Base-by-base conservation (phyloP, 2,888 invertebrate genomes). In the Torymus tubicola region DNA sequence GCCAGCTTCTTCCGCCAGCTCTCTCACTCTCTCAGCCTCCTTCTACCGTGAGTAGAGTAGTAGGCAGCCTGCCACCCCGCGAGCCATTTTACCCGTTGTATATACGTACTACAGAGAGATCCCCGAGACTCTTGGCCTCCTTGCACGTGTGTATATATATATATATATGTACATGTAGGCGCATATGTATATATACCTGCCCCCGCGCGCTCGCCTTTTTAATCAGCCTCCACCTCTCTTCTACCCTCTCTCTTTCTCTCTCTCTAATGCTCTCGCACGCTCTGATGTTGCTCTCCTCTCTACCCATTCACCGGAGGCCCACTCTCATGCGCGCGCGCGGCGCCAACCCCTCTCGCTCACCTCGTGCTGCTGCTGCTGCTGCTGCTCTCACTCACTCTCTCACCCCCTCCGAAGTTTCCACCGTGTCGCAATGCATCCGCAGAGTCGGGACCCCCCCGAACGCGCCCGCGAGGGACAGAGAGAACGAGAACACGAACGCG, bases 351-450 rank as follows among this genome's bases (percentile, higher is more conserved):
- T 52, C 71, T 52, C 58, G 58, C 60, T 42, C 42, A 42, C 16
- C 63, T 61, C 72, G 24, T 55, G 10, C 67, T 21, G 21, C 21
- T 21, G 21, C 2, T 21, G 21, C 21, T 21, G 21, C 21, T 21
- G 1, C 2, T 2, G 2, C 21, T 52, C 61, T 24, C 16, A 24
- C 42, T 42, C 42, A 3, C 31, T 42, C 8, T 1, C 53, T 53
- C 65, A n/a, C 21, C 21, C 12, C 61, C n/a, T 18, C 50, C 57
- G 14, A 73, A 53, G 18, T 42, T 21, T 31, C 13, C 50, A 84
- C 85, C 84, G 87, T 89, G 90, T 89, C 90, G 90, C 90, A 90
- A 89, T 89, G 89, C 87, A 89, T 89, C 90, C 84, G 90, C 90
- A 90, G 90, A 88, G 86, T 85, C 85, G 86, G 80, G 50, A 58